Evolutionary conservation across 2,113 vertebrate species (phyloP).

Genomic region (Chlamydotis undulata): DNA sequence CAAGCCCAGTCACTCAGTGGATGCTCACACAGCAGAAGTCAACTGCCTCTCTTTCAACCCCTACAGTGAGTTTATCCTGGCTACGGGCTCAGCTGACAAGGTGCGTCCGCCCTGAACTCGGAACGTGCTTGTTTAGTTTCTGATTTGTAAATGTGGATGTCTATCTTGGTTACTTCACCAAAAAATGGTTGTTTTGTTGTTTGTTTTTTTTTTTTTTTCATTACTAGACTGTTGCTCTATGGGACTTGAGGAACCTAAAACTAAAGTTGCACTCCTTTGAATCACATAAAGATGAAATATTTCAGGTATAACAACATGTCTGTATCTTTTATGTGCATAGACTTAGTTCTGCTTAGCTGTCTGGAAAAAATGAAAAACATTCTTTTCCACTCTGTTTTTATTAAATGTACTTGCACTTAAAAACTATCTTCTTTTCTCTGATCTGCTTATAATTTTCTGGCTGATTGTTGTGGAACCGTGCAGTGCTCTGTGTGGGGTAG

Average conservation of each 20-base stretch:
- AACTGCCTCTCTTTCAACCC: constrained; percentile 98
- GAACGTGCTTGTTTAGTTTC: not conserved
- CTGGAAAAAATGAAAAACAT: not conserved
- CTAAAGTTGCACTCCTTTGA: constrained; percentile 98
- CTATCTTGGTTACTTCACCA: not conserved
- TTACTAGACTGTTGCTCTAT: constrained; percentile 92
- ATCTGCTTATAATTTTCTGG: not conserved
- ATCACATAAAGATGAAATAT: constrained; percentile 99
- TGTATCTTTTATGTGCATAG: not conserved
- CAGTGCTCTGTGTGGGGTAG: not conserved
- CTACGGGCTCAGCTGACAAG: constrained; percentile 96
- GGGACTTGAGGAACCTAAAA: constrained; percentile 96
- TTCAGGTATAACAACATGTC: constrained; percentile 83
- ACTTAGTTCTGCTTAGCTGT: not conserved
- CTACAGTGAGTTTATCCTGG: constrained; percentile 97
- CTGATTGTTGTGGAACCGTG: not conserved
- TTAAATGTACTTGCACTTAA: not conserved
- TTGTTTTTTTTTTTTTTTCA: not conserved
- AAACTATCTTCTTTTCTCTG: not conserved
- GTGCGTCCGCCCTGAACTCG: constrained; percentile 43
- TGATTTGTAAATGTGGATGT: not conserved
- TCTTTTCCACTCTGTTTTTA: not conserved
- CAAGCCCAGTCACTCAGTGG: constrained; percentile 96
- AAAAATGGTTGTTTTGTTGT: not conserved
- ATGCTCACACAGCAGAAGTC: constrained; percentile 97